These are phyloP conservation scores for Nicator chloris DNA, from an alignment of 2,113 vertebrate genomes.

Conservation along the genomic window DNA sequence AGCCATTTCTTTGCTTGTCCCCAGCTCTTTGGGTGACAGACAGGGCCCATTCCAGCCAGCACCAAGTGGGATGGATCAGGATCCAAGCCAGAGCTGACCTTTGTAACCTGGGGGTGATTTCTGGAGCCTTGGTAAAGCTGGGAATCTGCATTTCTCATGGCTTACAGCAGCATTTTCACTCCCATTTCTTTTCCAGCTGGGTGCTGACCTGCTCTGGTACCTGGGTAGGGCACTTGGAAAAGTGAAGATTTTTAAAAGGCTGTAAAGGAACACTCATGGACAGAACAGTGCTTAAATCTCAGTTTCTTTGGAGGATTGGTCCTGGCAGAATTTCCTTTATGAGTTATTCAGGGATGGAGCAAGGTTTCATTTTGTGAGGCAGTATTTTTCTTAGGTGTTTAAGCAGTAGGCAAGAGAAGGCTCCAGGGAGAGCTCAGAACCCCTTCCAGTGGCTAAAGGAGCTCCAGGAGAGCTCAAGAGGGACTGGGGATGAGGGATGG, in stretches of 20 bases:
- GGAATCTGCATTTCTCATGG: neutral
- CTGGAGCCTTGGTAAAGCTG: neutral
- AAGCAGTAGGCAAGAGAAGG: neutral
- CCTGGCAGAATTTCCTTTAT: neutral
- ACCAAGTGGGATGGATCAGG: neutral
- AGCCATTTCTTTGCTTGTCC: neutral
- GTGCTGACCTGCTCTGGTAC: neutral
- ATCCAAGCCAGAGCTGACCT: neutral
- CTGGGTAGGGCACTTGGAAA: fast-evolving
- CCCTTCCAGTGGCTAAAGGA: neutral
- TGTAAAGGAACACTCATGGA: neutral
- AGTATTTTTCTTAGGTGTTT: neutral
- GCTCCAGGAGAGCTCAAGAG: neutral
- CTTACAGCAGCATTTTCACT: neutral
- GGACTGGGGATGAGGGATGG: neutral
- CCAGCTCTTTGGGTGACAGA: neutral
- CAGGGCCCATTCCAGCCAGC: neutral
- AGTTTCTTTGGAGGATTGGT: neutral
- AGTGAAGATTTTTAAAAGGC: neutral
- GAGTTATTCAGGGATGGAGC: neutral
- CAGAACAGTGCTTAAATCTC: neutral
- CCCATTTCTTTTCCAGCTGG: neutral
- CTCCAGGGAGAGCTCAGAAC: neutral
- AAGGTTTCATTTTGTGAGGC: neutral
- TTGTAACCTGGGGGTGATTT: neutral